Evolutionary conservation across 2,113 vertebrate species (phyloP).

Genomic region (Oceanites oceanicus): DNA sequence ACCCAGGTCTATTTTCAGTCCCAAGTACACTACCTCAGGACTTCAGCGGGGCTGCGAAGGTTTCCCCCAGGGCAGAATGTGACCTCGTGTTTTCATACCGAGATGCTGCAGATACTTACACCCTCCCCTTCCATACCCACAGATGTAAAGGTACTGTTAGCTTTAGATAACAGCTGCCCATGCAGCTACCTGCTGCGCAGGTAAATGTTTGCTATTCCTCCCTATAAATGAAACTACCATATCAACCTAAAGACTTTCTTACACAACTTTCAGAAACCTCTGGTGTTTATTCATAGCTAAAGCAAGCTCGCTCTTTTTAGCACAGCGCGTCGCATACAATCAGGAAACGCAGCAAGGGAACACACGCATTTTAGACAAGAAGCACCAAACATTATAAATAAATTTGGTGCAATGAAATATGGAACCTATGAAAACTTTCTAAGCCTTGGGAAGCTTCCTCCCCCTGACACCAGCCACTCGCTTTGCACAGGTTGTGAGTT

Average conservation of each 20-base stretch:
- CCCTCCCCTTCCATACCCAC: neutral
- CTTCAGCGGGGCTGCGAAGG: neutral
- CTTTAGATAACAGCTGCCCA: constrained; percentile 1
- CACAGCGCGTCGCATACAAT: too few relatives aligned
- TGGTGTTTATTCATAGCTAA: neutral
- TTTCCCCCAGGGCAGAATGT: neutral
- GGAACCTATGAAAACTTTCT: neutral
- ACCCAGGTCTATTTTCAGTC: neutral
- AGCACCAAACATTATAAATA: neutral
- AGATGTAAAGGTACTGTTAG: neutral
- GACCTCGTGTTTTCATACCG: neutral
- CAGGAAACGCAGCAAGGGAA: neutral
- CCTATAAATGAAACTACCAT: neutral
- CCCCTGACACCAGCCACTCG: neutral
- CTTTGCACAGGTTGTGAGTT: neutral
- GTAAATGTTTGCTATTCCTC: constrained; percentile 12
- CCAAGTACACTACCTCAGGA: neutral
- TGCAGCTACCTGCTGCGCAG: neutral
- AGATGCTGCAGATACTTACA: neutral
- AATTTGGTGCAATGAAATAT: neutral
- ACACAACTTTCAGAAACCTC: neutral
- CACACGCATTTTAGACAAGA: neutral
- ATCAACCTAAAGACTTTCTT: neutral
- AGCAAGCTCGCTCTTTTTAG: neutral
- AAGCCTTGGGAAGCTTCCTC: neutral